Percentiles rank a stretch among this genome's conserved stretches.
Conservation (phyloP, 92 coral and sea anemone species). For the Plumapathes pennacea region DNA sequence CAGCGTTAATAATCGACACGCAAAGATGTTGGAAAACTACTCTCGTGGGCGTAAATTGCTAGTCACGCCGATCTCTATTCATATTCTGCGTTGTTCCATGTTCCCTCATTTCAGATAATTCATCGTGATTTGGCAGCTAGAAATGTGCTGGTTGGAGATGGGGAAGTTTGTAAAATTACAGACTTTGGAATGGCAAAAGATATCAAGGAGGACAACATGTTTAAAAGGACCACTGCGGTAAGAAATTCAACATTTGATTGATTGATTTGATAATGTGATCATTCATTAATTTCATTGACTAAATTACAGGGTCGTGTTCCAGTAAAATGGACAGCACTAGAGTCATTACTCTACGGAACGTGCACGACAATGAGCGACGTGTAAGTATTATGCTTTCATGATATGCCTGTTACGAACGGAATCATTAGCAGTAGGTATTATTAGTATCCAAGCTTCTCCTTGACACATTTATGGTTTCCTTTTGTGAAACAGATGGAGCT, state of each 20-base stretch:
- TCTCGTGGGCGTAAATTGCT: no score
- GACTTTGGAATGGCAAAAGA: conserved; percentile 67
- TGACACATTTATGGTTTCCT: no score
- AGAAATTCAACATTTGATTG: no score
- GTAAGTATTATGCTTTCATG: conserved; percentile 32
- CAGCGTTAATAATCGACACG: no score
- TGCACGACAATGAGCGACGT: conserved; percentile 87
- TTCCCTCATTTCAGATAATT: conserved; percentile 30
- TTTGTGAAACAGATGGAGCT: no score
- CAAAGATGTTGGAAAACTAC: no score
- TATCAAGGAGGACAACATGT: conserved; percentile 29
- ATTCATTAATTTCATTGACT: background rate
- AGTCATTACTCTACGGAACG: conserved; percentile 68
- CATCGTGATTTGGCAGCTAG: conserved; percentile 73
- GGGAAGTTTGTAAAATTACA: conserved; percentile 45
- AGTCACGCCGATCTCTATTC: no score
- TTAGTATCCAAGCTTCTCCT: no score
- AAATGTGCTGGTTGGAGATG: conserved; percentile 55
- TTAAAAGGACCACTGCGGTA: conserved; percentile 49
- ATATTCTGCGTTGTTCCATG: no score
- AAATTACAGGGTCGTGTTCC: conserved; percentile 75
- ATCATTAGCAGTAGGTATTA: no score
- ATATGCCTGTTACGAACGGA: no score
- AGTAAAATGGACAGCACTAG: conserved; percentile 86
- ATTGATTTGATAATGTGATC: background rate